Base-by-base conservation (phyloP, 2,113 vertebrate genomes). In the Loxodonta africana region DNA sequence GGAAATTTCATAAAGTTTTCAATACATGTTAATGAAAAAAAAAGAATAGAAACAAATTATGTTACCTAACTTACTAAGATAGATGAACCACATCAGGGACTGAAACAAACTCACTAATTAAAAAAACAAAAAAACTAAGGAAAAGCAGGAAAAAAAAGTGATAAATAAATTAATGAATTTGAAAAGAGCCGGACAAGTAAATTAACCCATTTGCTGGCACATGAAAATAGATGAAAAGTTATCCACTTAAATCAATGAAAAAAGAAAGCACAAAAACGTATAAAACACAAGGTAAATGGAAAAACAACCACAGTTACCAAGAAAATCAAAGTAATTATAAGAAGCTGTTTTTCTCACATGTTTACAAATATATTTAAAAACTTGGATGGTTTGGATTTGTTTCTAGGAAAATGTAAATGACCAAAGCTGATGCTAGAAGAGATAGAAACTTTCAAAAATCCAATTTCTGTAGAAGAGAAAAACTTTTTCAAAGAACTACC, bases 321-420 rank as follows among this genome's bases (percentile, higher is more conserved):
- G 69, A 46, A 63, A 46, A 77, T 14, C 26, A 28, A 67, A 30
- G 28, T 57, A 48, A 77, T 63, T 37, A 12, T 77, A 62, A 77
- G 9, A 44, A 44, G n/a, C 48, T 48, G 9, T 6, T 8, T 74
- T 37, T 41, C 23, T 88, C 69, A 74, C 41, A 23, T 41, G 18
- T n/a, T 89, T 77, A 48, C n/a, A 44, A 15, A 77, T 89, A n/a
- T n/a, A 89, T 33, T 63, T 62, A 28, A 89, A 89, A 89, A 77
- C 28, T 26, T 77, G 10, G 41, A 77, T 77, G 53, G 76, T 77
- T 76, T 33, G 53, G 20, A 63, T 63, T 63, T 21, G 4, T 63
- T 77, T 77, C 37, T 44, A 89, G 20, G 37, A 89, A 88, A 89
- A 46, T 6, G 46, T 12, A n/a, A 89, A 63, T 63, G 37, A 77